Evolutionary conservation across 1,140 invertebrate species (phyloP).

Genomic region (Drosophila ananassae): DNA sequence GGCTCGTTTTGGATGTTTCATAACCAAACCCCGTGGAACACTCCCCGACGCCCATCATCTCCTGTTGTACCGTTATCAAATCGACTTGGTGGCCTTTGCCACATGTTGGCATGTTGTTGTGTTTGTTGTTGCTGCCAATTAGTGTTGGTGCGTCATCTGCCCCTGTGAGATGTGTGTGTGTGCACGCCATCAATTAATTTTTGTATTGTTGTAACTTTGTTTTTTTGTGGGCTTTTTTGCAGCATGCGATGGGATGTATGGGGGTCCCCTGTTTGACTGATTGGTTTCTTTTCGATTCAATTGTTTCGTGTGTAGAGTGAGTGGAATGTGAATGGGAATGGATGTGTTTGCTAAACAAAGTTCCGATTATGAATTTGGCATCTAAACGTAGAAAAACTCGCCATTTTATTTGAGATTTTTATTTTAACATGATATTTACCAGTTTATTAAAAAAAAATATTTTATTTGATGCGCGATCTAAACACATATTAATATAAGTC

Average conservation of each 20-base stretch:
- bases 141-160: conserved; percentile 69
- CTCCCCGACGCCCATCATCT: conserved; percentile 20
- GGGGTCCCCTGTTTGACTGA: conserved; percentile 57
- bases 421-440: too few relatives aligned
- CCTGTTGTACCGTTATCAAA: conserved; percentile 61
- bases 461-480: too few relatives aligned
- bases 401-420: too few relatives aligned
- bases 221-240: conserved; percentile 33
- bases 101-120: conserved; percentile 15
- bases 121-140: conserved; percentile 71
- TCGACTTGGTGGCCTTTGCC: conserved; percentile 57
- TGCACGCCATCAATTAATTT: conserved; percentile 74
- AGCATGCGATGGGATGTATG: conserved; percentile 29
- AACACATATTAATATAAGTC: too few relatives aligned
- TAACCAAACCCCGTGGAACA: conserved; percentile 42
- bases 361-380: conserved; percentile 32
- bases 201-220: conserved; percentile 64
- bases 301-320: conserved; percentile 26
- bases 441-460: too few relatives aligned
- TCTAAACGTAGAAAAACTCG: conserved; percentile 2
- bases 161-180: conserved; percentile 24
- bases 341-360: conserved; percentile 44
- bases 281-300: conserved; percentile 67
- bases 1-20: conserved; percentile 47
- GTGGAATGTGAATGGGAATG: conserved; percentile 18